These are phyloP conservation scores for Timema cristinae DNA, from an alignment of 2,888 invertebrate species.

Conservation along the genomic window DNA sequence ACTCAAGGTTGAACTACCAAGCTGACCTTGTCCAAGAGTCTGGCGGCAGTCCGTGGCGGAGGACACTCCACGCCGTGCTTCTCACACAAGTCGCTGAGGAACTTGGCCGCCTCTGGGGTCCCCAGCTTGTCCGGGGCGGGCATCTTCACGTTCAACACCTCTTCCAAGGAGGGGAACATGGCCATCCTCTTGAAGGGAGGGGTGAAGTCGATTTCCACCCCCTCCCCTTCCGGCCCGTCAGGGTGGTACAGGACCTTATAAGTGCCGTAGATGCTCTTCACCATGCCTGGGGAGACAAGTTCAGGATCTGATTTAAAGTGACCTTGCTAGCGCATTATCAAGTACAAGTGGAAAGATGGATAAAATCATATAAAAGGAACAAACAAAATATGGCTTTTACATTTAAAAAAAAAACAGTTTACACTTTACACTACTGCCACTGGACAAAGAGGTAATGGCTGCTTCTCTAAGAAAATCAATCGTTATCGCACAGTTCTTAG, in stretches of 20 bases:
- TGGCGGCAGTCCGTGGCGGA: slow-evolving; percentile 84
- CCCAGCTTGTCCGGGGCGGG: slow-evolving; percentile 65
- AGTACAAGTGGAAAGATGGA: background rate
- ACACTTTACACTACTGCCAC: too few relatives aligned
- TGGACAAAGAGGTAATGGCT: too few relatives aligned
- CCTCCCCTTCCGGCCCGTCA: slow-evolving; percentile 78
- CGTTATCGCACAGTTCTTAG: too few relatives aligned
- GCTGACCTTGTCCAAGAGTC: slow-evolving; percentile 84
- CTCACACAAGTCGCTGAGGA: slow-evolving; percentile 75
- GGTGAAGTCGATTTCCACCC: slow-evolving; percentile 89
- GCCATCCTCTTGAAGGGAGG: slow-evolving; percentile 91
- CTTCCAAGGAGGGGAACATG: slow-evolving; percentile 90
- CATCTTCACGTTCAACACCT: slow-evolving; percentile 68
- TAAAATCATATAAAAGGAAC: background rate
- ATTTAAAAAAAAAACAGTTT: too few relatives aligned
- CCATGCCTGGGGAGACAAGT: slow-evolving; percentile 64
- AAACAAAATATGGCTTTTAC: background rate
- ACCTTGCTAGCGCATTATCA: background rate
- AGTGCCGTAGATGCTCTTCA: slow-evolving; percentile 82
- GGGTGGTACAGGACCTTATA: slow-evolving; percentile 91
- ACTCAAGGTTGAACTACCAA: too few relatives aligned
- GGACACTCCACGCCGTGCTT: slow-evolving; percentile 91
- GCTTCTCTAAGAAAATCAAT: too few relatives aligned
- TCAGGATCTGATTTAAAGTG: background rate
- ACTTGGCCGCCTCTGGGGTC: slow-evolving; percentile 64